A percentile compares a stretch with the other conserved stretches of the same genome.
phyloP scores from a whole-genome alignment of 2,888 invertebrate species.

The Mesoligia furuncula region DNA sequence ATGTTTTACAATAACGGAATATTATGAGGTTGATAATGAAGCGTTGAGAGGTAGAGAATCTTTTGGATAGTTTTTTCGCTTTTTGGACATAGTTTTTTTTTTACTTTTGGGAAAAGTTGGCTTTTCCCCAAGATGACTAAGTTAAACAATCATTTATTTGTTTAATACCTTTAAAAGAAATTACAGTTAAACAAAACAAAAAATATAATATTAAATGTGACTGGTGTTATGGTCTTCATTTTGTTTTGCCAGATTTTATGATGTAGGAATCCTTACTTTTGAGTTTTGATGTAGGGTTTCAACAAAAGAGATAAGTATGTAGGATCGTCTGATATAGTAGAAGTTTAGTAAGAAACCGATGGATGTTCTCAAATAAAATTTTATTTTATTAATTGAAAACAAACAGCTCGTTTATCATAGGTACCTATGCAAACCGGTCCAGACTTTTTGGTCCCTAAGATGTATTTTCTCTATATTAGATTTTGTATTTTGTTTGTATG shows the following conservation, averaged over 20 bases:
- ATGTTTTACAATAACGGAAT: slow-evolving; percentile 17
- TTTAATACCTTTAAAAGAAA: background rate
- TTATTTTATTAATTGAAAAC: no score
- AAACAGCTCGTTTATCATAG: no score
- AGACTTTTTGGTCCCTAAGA: background rate
- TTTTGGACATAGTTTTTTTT: no score
- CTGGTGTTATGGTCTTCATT: background rate
- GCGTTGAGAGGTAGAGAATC: background rate
- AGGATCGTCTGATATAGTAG: no score
- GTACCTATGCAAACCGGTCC: no score
- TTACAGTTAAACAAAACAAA: no score
- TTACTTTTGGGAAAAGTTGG: background rate
- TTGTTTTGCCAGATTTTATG: background rate
- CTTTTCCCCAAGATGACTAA: background rate
- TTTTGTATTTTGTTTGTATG: background rate
- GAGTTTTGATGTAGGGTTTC: background rate
- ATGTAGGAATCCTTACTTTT: background rate
- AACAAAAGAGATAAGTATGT: no score
- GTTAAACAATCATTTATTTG: background rate
- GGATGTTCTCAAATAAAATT: no score
- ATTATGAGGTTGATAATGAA: slow-evolving; percentile 1
- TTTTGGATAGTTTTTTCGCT: background rate
- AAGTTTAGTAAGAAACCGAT: no score
- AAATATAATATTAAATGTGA: no score
- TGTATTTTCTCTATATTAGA: background rate